Evolutionary conservation across 2,797 vertebrate species (phyloP).

Genomic region (Tiaroga cobitis): DNA sequence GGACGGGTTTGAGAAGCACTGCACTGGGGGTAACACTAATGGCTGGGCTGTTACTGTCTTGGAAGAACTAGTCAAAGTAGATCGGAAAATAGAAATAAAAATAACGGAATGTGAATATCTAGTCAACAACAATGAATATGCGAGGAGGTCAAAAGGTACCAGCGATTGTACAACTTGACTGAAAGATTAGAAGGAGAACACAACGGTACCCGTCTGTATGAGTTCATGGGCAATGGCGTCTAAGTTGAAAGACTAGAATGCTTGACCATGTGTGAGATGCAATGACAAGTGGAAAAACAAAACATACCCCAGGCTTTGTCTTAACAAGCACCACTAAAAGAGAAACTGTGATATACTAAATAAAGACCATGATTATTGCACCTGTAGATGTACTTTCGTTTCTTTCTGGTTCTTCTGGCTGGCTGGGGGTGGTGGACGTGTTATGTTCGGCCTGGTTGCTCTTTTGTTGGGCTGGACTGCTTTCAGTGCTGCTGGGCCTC

Average conservation of each 20-base stretch:
- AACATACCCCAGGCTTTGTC: background rate
- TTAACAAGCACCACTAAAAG: background rate
- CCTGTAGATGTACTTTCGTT: conserved; percentile 37
- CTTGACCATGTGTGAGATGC: background rate
- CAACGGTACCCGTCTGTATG: background rate
- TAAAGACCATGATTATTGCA: conserved; percentile 14
- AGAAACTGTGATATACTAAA: conserved; percentile 5
- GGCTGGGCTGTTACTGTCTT: background rate
- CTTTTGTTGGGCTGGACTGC: conserved; percentile 69
- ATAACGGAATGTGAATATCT: background rate
- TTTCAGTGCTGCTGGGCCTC: conserved; percentile 69
- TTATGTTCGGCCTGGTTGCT: background rate
- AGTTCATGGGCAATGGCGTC: background rate
- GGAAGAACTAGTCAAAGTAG: background rate
- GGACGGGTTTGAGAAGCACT: background rate
- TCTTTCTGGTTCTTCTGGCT: conserved; percentile 53
- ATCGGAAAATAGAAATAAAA: background rate
- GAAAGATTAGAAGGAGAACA: background rate
- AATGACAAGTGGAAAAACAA: background rate
- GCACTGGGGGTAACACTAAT: background rate
- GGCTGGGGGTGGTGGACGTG: background rate
- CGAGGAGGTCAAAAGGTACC: background rate
- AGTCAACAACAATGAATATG: background rate
- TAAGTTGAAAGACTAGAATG: background rate
- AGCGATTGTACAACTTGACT: background rate